Evolutionary conservation across 2,113 vertebrate genomes (phyloP), one percentile per base, ranked within the genome.

Genomic region (Melanostigma gelatinosum): DNA sequence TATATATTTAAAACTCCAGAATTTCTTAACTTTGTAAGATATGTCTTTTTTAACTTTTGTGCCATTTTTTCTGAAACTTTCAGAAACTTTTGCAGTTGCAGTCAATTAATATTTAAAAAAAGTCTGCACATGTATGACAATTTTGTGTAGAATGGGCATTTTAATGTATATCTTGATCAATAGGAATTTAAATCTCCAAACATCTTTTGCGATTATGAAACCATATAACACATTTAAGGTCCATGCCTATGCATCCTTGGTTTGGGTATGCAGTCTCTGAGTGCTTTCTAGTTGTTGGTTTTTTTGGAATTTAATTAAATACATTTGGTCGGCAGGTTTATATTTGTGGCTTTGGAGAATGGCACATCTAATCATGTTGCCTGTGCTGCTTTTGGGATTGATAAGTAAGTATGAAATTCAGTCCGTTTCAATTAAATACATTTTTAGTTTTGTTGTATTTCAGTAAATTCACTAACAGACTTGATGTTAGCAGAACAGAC

Each of bases 321-420:
- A 3, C 57, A 13, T 27, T 46, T 58, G 46, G 36, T 62, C 6
- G 1, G 0, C 60, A 83, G 73, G 24, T 74, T 70, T 67, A 65
- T 6, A 0, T 38, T 24, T 24, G 18, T 44, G 22, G 29, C 4
- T 42, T 70, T 38, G 12, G 10, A 79, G n/a, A 58, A 87, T 87
- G 82, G 65, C n/a, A 7, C 0, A n/a, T 42, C 29, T 70, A 65
- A 52, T 62, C 1, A 4, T 12, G 10, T 8, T 85, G 20, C 11
- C 27, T 44, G 3, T 79, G 27, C 62, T 89, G 13, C 52, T 87
- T 73, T 13, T 83, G 20, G 60, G 60, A 32, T 7, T 66, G 15
- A 70, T 82, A 27, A n/a, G 85, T 87, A 76, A 79, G 75, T 24
- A 24, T 24, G 24, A 24, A 24, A 24, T 24, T 24, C 24, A 24